phyloP scores from a whole-genome alignment of 2,888 invertebrate species.

The Caenorhabditis sp. region DNA sequence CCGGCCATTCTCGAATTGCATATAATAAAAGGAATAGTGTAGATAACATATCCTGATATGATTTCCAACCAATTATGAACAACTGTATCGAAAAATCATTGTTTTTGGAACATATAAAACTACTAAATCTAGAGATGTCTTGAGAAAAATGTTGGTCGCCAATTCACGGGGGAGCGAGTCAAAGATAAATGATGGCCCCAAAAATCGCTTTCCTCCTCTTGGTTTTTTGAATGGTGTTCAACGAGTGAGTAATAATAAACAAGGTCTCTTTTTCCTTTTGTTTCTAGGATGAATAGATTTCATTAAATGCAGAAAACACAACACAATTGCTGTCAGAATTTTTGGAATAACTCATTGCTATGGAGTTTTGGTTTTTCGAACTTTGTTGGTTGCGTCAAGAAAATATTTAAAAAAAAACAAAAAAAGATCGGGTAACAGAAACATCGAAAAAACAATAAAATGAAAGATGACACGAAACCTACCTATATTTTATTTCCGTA shows the following conservation, averaged over 20 bases:
- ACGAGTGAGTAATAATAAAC: no score
- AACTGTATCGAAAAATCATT: not conserved
- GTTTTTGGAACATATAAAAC: not conserved
- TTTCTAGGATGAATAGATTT: no score
- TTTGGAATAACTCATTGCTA: no score
- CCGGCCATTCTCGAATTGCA: constrained; percentile 26
- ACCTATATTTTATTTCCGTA: not conserved
- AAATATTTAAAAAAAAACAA: not conserved
- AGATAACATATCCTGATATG: constrained; percentile 33
- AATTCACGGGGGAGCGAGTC: not conserved
- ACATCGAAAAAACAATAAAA: not conserved
- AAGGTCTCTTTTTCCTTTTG: not conserved
- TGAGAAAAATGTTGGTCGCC: not conserved
- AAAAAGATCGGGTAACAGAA: not conserved
- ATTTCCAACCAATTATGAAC: not conserved
- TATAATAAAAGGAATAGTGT: constrained; percentile 35
- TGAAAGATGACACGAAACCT: not conserved
- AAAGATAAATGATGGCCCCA: constrained; percentile 29
- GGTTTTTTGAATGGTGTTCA: not conserved
- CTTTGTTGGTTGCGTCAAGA: no score
- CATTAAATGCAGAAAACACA: no score
- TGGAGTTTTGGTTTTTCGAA: no score
- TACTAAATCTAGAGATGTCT: not conserved
- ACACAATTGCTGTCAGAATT: no score
- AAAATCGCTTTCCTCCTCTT: not conserved